Conservation (phyloP, 2,888 invertebrate genomes). For the Spodoptera littoralis region DNA sequence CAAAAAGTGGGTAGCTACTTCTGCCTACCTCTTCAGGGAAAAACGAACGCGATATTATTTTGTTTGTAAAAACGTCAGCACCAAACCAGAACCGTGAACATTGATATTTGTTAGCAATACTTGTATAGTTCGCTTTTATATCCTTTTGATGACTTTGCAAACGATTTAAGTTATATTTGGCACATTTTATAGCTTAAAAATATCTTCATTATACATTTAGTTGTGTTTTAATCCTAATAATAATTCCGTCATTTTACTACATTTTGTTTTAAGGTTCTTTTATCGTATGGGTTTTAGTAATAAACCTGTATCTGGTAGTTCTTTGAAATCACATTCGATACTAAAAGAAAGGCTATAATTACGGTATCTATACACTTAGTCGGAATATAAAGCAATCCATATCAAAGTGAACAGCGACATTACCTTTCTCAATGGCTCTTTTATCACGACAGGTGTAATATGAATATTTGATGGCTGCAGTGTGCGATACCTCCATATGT, state of each 20-base stretch:
- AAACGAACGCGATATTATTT: too few relatives aligned
- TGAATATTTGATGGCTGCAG: conserved; percentile 50
- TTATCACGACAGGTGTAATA: conserved; percentile 32
- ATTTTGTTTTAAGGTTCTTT: conserved; percentile 10
- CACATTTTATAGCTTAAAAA: conserved; percentile 33
- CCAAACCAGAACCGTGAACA: conserved; percentile 16
- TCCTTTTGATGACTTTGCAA: conserved; percentile 28
- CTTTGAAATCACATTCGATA: background rate
- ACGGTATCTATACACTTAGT: background rate
- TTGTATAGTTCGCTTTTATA: conserved; percentile 38
- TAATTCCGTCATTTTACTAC: conserved; percentile 17
- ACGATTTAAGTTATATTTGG: conserved; percentile 25
- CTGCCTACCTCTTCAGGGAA: too few relatives aligned
- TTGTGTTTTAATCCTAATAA: background rate
- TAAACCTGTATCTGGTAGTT: background rate
- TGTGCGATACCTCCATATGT: conserved; percentile 41
- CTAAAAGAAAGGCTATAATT: background rate
- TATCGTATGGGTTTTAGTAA: conserved; percentile 1
- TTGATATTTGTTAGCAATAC: conserved; percentile 21
- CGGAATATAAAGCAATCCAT: conserved; percentile 36
- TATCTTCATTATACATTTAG: conserved; percentile 34
- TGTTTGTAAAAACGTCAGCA: background rate
- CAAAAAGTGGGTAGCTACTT: too few relatives aligned
- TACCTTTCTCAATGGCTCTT: conserved; percentile 37
- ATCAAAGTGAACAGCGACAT: conserved; percentile 34